Conservation (phyloP, 2,797 vertebrate genomes). For the Austrolebias charrua region DNA sequence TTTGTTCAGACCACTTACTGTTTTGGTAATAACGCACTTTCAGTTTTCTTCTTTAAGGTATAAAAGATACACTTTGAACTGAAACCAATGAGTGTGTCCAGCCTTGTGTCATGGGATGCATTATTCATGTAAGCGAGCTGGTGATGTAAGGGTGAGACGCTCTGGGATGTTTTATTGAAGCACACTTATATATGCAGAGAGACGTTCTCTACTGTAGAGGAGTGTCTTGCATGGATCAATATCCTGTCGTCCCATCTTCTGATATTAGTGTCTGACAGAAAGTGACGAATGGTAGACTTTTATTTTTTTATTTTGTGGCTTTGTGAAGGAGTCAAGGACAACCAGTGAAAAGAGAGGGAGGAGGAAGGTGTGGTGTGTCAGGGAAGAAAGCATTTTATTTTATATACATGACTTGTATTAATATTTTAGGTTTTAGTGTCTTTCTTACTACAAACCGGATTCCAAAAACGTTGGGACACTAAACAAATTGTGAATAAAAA, state of each 20-base stretch:
- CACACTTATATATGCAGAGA: constrained; percentile 41
- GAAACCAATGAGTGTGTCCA: constrained; percentile 22
- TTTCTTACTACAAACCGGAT: too few relatives aligned
- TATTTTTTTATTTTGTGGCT: constrained; percentile 26
- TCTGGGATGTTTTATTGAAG: constrained; percentile 65
- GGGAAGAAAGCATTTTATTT: neutral
- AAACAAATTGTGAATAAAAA: too few relatives aligned
- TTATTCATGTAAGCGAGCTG: constrained; percentile 67
- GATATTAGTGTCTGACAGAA: constrained; percentile 34
- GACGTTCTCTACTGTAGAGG: constrained; percentile 42
- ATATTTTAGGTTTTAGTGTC: constrained; percentile 2
- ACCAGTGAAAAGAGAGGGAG: constrained; percentile 27
- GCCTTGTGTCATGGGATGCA: constrained; percentile 51
- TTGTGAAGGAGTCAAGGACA: constrained; percentile 35
- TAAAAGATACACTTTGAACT: neutral
- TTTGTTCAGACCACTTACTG: constrained; percentile 30
- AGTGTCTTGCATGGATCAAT: constrained; percentile 49
- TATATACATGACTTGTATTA: constrained; percentile 21
- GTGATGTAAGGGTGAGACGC: constrained; percentile 68
- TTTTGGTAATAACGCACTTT: constrained; percentile 26
- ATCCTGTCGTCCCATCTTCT: constrained; percentile 44
- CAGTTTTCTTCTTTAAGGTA: constrained; percentile 10
- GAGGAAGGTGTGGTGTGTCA: constrained; percentile 17
- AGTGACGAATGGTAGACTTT: constrained; percentile 45
- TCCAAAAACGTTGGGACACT: too few relatives aligned